Conservation (phyloP, 1,140 invertebrate species). For the Ostrea edulis region DNA sequence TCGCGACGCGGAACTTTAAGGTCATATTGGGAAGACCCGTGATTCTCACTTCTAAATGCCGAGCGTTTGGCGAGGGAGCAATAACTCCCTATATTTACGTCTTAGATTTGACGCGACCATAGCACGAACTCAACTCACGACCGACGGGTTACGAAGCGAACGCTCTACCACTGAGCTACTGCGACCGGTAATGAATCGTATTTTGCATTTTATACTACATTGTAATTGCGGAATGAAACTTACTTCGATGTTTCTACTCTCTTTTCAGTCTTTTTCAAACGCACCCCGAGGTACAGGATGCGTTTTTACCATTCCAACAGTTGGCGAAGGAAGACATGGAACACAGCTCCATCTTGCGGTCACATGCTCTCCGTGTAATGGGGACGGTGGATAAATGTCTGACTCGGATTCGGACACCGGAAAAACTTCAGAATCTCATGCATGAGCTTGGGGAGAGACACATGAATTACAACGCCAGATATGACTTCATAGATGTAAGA, state of each 20-base stretch:
- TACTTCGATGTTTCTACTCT: neutral
- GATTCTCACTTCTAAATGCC: too few relatives aligned
- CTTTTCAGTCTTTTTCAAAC: slow-evolving; percentile 50
- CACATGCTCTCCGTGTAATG: slow-evolving; percentile 79
- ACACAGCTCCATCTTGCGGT: slow-evolving; percentile 78
- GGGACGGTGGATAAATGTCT: slow-evolving; percentile 83
- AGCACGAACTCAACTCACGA: too few relatives aligned
- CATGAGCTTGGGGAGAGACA: slow-evolving; percentile 81
- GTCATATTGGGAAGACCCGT: too few relatives aligned
- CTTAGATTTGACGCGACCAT: too few relatives aligned
- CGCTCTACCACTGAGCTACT: too few relatives aligned
- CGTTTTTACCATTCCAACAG: slow-evolving; percentile 81
- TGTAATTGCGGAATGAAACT: too few relatives aligned
- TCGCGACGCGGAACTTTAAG: too few relatives aligned
- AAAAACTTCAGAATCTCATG: slow-evolving; percentile 81
- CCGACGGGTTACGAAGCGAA: too few relatives aligned
- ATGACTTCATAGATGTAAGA: slow-evolving; percentile 83
- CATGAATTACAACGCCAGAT: slow-evolving; percentile 81
- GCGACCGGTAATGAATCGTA: too few relatives aligned
- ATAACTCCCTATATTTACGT: too few relatives aligned
- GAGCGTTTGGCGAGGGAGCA: too few relatives aligned
- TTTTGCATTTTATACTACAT: too few relatives aligned
- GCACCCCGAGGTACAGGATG: slow-evolving; percentile 61
- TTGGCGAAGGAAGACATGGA: slow-evolving; percentile 80
- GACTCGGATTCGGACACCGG: slow-evolving; percentile 81